Evolutionary conservation across 2,888 invertebrate species (phyloP).

Genomic region (Ophion ellenae): DNA sequence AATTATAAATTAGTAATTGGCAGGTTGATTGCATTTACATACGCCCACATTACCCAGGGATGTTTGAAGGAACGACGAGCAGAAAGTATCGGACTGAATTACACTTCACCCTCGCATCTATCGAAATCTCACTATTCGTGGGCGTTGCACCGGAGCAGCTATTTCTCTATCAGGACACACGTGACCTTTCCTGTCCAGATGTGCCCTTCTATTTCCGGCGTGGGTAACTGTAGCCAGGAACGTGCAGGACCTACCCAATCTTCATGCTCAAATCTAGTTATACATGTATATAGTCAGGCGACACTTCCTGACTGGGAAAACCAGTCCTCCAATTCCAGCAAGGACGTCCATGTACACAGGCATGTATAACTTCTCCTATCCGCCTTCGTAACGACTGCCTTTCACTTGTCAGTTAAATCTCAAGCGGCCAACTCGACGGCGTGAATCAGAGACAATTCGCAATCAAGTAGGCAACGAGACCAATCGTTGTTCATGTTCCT

Average conservation of each 20-base stretch:
- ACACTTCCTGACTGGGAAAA: not conserved
- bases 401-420: not conserved
- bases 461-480: not conserved
- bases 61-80: not conserved
- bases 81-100: not conserved
- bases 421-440: not conserved
- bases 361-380: not conserved
- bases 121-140: not conserved
- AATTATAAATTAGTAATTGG: not conserved
- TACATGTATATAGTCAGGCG: not conserved
- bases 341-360: not conserved
- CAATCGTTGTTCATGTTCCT: not conserved
- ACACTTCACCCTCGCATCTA: not conserved
- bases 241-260: not conserved
- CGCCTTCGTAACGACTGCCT: not conserved
- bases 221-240: not conserved
- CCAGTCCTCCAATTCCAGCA: not conserved
- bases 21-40: not conserved
- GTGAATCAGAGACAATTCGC: not conserved
- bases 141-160: not conserved
- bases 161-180: not conserved
- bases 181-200: not conserved
- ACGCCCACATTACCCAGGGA: not conserved
- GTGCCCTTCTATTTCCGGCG: constrained; percentile 1
- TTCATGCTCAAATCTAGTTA: not conserved